Evolutionary conservation across 2,797 vertebrate species (phyloP).

Genomic region (Neopelma chrysocephalum): DNA sequence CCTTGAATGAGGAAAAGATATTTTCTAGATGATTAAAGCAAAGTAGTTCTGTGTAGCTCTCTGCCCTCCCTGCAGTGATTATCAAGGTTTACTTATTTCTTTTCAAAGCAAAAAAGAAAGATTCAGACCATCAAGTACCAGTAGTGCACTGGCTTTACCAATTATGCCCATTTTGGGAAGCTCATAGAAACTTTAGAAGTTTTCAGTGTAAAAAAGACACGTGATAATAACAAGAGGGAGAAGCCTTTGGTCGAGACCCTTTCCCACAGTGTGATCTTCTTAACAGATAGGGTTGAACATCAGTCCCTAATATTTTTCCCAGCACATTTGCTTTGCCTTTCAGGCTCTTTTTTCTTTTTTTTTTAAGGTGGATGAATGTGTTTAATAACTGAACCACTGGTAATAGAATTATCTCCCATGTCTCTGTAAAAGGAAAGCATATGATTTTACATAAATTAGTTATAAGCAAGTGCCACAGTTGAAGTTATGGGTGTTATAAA

Average conservation of each 20-base stretch:
- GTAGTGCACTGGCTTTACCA: not conserved
- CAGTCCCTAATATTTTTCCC: not conserved
- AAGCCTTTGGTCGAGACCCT: not conserved
- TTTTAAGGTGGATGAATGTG: not conserved
- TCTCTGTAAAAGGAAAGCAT: not conserved
- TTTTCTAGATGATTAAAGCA: not conserved
- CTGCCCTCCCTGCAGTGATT: not conserved
- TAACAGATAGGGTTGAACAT: not conserved
- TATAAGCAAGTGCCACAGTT: not conserved
- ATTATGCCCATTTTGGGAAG: not conserved
- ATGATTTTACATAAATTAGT: not conserved
- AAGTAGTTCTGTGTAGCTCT: not conserved
- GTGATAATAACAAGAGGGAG: not conserved
- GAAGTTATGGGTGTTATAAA: not conserved
- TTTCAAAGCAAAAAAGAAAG: not conserved
- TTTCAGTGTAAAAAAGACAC: not conserved
- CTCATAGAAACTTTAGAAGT: not conserved
- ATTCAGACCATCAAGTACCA: not conserved
- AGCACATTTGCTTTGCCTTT: not conserved
- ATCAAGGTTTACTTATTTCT: not conserved
- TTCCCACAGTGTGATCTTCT: not conserved
- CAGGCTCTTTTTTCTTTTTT: not conserved
- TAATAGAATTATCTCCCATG: not conserved
- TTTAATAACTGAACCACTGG: not conserved
- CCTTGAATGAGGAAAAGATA: not conserved